Base-by-base conservation (phyloP, 2,113 vertebrate species). In the Osmerus eperlanus region DNA sequence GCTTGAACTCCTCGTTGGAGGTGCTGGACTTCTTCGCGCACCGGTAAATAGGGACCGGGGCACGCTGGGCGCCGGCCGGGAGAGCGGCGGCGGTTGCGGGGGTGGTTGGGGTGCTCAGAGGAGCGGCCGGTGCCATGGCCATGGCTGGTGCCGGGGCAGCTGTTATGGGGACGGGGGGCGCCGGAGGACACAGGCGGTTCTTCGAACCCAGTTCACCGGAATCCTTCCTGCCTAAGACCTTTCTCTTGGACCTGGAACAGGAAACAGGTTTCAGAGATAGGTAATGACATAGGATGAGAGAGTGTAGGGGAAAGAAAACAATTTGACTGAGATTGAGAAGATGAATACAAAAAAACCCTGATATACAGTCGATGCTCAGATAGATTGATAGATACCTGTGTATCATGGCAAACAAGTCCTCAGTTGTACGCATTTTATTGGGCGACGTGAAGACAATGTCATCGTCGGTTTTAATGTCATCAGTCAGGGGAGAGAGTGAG, bases 391-490 rank as follows among this genome's bases (percentile, higher is more conserved):
- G 19, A 19, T 82, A 96, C 97, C 97, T 97, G 93, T 99, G 97
- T 91, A 99, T 99, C 91, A 97, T 97, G 70, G 97, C 97, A 87
- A 99, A 99, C 72, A 99, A 91, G 84, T 99, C 97, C 84, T 99
- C 97, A 0, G 97, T 99, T 78, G 97, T 99, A 78, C 97, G 96
- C 74, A 93, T 93, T 91, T 95, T 98, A 85, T 96, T 98, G 75
- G 97, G 95, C 76, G 96, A 98, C 70, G 95, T 91, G 75, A 97
- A 93, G 80, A 92, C 92, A 47, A 95, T 92, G 77, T 98, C 96
- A 23, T 91, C 87, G 29, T 98, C 97, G 81, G 91, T 82, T 89
- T 94, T 97, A 73, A 82, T 91, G 86, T 99, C 97, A 86, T 99
- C 96, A 63, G 89, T 96, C 86, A 97, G 86, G 3, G 97, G 95